Evolutionary conservation across 2,797 vertebrate species (phyloP).

Genomic region (Syngnathus rostellatus): DNA sequence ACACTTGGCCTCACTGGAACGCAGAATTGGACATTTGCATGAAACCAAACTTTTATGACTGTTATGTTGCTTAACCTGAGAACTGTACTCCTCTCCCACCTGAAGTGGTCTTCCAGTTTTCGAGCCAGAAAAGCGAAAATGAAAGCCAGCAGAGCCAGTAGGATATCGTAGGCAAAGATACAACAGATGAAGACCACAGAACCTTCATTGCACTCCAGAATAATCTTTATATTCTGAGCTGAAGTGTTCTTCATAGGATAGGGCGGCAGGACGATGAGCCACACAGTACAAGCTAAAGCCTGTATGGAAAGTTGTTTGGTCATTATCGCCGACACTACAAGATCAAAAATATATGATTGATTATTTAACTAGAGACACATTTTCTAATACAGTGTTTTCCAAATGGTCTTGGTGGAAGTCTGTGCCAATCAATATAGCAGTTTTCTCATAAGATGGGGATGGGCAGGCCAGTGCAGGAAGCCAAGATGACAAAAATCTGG

Average conservation of each 20-base stretch:
- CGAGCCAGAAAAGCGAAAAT: slow-evolving; percentile 72
- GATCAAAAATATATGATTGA: too few species aligned
- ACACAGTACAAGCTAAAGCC: slow-evolving; percentile 67
- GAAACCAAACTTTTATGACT: not conserved
- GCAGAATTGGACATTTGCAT: slow-evolving; percentile 2
- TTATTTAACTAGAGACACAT: too few species aligned
- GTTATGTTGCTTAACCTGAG: not conserved
- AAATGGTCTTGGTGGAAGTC: too few species aligned
- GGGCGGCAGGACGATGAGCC: slow-evolving; percentile 72
- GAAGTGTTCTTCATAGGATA: slow-evolving; percentile 75
- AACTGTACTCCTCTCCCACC: slow-evolving; percentile 27
- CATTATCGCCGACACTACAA: not conserved
- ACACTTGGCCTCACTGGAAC: slow-evolving; percentile 73
- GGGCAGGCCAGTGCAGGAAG: not conserved
- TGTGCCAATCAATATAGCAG: too few species aligned
- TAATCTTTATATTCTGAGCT: slow-evolving; percentile 78
- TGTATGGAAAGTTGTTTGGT: slow-evolving; percentile 26
- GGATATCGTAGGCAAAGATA: slow-evolving; percentile 75
- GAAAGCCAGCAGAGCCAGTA: slow-evolving; percentile 75
- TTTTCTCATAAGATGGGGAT: too few species aligned
- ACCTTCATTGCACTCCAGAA: slow-evolving; percentile 77
- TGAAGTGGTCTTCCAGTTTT: slow-evolving; percentile 76
- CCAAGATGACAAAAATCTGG: not conserved
- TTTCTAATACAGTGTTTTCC: too few species aligned
- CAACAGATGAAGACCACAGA: slow-evolving; percentile 78